Evolutionary conservation across 2,797 vertebrate species (phyloP), one percentile per base, ranked within the genome.

Genomic region (Hypotaenidia philippensis): DNA sequence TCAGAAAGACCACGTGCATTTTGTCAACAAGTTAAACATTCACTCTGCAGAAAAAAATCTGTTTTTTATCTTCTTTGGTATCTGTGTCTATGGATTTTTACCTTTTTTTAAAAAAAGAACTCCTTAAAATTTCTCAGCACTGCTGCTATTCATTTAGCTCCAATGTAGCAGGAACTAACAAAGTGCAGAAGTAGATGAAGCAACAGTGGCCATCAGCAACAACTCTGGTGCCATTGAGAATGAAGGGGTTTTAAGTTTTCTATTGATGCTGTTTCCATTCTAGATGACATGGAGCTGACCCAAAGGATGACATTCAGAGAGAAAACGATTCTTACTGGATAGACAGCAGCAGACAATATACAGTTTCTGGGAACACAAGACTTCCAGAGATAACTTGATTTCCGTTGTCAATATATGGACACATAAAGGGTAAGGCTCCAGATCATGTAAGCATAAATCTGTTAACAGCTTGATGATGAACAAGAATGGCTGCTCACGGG

Each of bases 151-250:
- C 38, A 44, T 55, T 81, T 41, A 87, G 60, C 61, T 74, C 26
- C 64, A 57, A 34, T n/a, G 38, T n/a, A 64, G 81, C 53, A 68
- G 74, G 74, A 93, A 82, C 14, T 65, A 91, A 68, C 4, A 23
- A 64, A 76, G 34, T 8, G n/a, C n/a, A 79, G 64, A 69, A 68
- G 29, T 0, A 90, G 85, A 80, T 91, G 78, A 61, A 89, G 41
- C 76, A 61, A 92, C 75, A 85, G 81, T 75, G 91, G 75, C 49
- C 87, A 85, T 68, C 56, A 93, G 85, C 88, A 95, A 11, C 52
- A 90, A 90, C 21, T 89, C 38, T 66, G n/a, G 63, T 34, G 59
- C 56, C 27, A 84, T 60, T 86, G 94, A 63, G 76, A 93, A 78
- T 0, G 2, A 92, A 70, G 32, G 87, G 66, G 40, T 90, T 90